Base-by-base conservation (phyloP, 2,888 invertebrate genomes). In the Hemicrepidius hirtus region DNA sequence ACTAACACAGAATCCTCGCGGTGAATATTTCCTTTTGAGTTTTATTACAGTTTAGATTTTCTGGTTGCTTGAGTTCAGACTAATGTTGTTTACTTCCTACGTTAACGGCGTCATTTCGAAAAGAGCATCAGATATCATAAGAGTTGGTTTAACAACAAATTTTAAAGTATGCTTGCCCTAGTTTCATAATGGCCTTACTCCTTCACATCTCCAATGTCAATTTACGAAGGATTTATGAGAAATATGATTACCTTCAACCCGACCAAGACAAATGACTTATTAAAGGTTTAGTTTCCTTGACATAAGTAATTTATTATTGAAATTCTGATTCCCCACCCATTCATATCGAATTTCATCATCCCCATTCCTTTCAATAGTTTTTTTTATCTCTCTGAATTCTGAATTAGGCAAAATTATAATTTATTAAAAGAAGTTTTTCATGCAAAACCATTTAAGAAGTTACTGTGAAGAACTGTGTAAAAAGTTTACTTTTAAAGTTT, bases 161-260 rank as follows among this genome's bases (percentile, higher is more conserved):
- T 49, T 21, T 49, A 49, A 20, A 21, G 49, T 21, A 16, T 16
- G 9, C 20, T 50, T 50, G 50, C 12, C 12, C 50, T 6, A 50
- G 12, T 50, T 50, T 50, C 50, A 12, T n/a, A n/a, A 50, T 50
- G 21, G 12, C 18, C 5, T 50, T 21, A 21, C 5, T 16, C 18
- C 16, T 44, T 13, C n/a, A 21, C 12, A 16, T 21, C 24, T 50
- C 28, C 21, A 50, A 5, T 24, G 50, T 50, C 50, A 50, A 50
- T 12, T 24, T 50, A n/a, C 24, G 10, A 7, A 18, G 24, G 21
- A 50, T 21, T 50, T 50, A 50, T 20, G 50, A 50, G 50, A 50
- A 10, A 10, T 50, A 24, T n/a, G 12, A 12, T 50, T 50, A 18
- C 24, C 50, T 12, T 21, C 28, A 13, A 10, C 4, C 6, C 18